Evolutionary conservation across 2,797 vertebrate species (phyloP), one percentile per base, ranked within the genome.

Genomic region (Nyctibius grandis): DNA sequence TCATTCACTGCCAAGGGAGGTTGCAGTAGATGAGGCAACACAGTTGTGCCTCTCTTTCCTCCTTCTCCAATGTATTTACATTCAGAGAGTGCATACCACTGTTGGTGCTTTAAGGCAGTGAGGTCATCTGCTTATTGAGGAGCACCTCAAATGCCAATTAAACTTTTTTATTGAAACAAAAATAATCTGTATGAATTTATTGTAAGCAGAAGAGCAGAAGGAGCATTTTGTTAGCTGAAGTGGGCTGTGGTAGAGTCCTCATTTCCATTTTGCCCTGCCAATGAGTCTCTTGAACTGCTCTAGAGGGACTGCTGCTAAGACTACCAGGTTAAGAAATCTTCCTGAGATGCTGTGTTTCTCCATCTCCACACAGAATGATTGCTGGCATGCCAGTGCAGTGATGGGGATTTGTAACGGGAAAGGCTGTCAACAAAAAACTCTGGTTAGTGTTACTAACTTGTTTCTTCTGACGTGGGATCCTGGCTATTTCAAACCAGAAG

Each of bases 1-100:
- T 75, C 0, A 0, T 45, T 60, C 29, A 12, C n/a, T 79, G 40
- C 21, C 8, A 15, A 29, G 8, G 15, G 14, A 42, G 14, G 9
- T 51, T 85, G 70, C 50, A 42, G 5, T 33, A 51, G 65, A 26
- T 25, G 33, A 85, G 38, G 29, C 31, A 11, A 36, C 56, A n/a
- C 0, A 0, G 2, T 8, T 73, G 9, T 73, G 29, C 45, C 9
- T 85, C 14, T 68, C 6, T 80, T 83, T 76, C 31, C 10, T 70
- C 59, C 33, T 73, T 65, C 11, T 13, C 12, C 53, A 22, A 1
- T 14, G 15, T 81, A n/a, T 78, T 87, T 70, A 28, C 19, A 5
- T 80, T 74, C 51, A 53, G 45, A 60, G 28, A 64, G 17, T 22
- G 9, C 15, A 31, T 59, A 9, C 21, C 6, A 7, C 21, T 78